phyloP scores from a whole-genome alignment of 2,797 vertebrate species.

The Myotis planiceps region DNA sequence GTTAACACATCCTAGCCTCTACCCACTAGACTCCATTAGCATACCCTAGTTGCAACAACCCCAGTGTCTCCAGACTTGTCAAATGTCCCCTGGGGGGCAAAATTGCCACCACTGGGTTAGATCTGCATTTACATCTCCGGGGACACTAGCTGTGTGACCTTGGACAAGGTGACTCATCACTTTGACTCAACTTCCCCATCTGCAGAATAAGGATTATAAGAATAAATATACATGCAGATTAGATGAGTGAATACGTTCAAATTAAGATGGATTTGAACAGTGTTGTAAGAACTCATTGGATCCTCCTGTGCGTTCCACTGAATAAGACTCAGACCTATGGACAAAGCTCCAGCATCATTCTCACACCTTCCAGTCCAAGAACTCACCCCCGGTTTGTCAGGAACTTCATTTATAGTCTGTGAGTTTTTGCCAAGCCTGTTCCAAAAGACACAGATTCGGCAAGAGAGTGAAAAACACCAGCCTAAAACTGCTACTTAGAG shows the following conservation, averaged over 20 bases:
- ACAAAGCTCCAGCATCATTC: background rate
- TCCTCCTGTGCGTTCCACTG: background rate
- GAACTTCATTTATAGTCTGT: background rate
- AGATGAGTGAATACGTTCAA: background rate
- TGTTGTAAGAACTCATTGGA: fast-evolving
- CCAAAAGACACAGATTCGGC: background rate
- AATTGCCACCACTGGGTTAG: background rate
- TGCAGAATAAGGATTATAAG: background rate
- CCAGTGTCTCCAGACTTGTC: background rate
- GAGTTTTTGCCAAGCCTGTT: background rate
- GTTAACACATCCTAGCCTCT: background rate
- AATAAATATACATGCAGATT: fast-evolving
- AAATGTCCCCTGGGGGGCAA: background rate
- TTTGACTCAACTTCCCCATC: background rate
- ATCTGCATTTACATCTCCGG: background rate
- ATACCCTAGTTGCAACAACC: too few species aligned
- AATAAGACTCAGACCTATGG: background rate
- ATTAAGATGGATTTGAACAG: background rate
- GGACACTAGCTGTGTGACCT: background rate
- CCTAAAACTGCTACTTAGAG: too few species aligned
- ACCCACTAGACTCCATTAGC: background rate
- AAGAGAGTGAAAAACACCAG: background rate
- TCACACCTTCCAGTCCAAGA: background rate
- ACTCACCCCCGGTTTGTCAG: background rate
- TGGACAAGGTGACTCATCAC: background rate